Percentiles rank a stretch among this genome's conserved stretches.
phyloP scores from a whole-genome alignment of 2,797 vertebrate genomes.

The Eleutherodactylus coqui region DNA sequence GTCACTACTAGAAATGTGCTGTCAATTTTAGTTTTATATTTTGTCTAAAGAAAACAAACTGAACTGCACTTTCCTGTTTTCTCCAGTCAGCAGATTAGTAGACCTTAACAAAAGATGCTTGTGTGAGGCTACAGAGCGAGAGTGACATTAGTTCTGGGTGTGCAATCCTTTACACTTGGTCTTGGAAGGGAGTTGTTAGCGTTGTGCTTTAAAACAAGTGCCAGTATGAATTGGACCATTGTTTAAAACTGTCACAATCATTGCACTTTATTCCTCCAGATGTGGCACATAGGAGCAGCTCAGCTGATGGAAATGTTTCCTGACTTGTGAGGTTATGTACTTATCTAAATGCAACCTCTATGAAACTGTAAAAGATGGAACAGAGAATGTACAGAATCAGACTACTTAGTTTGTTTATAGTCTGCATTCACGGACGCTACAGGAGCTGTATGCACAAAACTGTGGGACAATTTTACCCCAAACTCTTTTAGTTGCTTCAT shows the following conservation, averaged over 20 bases:
- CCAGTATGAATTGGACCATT: not conserved
- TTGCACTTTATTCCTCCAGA: not conserved
- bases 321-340: not conserved
- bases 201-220: not conserved
- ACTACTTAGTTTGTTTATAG: not conserved
- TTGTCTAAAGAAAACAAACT: not conserved
- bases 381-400: not conserved
- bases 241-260: not conserved
- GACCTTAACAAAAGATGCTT: constrained; percentile 8
- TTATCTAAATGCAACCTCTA: not conserved
- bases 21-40: too few species aligned
- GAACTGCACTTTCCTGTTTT: constrained; percentile 25
- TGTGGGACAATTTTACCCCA: not conserved
- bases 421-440: not conserved
- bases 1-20: not conserved
- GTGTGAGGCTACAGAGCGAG: not conserved
- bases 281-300: not conserved
- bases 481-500: not conserved
- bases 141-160: not conserved
- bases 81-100: not conserved
- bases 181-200: not conserved
- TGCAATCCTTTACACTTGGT: not conserved
- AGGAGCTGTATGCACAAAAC: not conserved
- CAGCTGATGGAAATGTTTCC: not conserved
- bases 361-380: not conserved